Base-by-base conservation (phyloP, 2,113 vertebrate species). In the Cheirogaleus medius region DNA sequence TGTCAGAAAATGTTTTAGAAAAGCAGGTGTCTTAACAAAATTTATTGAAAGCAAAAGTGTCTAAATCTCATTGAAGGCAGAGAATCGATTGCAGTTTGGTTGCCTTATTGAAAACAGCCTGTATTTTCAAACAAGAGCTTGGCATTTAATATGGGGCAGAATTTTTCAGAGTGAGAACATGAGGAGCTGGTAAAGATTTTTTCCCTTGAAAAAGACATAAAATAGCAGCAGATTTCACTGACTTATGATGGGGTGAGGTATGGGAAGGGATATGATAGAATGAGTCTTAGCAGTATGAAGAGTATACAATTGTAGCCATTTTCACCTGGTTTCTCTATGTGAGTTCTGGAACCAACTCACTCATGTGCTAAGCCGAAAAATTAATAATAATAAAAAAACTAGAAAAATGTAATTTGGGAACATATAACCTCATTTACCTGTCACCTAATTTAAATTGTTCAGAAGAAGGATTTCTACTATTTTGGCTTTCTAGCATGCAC, bases 81-180 rank as follows among this genome's bases (percentile, higher is more conserved):
- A 95, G 95, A 83, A 97, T 97, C 1, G 58, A 97, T 97, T 10
- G 60, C 25, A 44, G 90, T 47, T 32, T n/a, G 21, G 52, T 14
- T 77, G 84, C 63, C n/a, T 95, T 60, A 89, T 81, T 60, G 82
- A 98, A 92, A 58, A 69, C 34, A 42, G 58, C 34, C 73, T 37
- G 5, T 58, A 86, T 80, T 93, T 94, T 95, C 15, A 90, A 93
- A 93, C 5, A 14, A 39, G 84, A 94, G 64, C 81, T 68, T 95
- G 85, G 87, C 58, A 44, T 96, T 98, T 97, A 90, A 94, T 96
- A 97, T 34, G 58, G 39, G 44, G 11, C 5, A 63, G 34, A 94
- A 71, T 5, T 73, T 89, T 91, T 89, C 10, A 94, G 52, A 89
- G 29, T 34, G 60, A 90, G 1, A 81, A 8, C 39, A 37, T 25